Percentiles rank a stretch among this genome's conserved stretches.
These are phyloP conservation scores for Amphipyra berbera DNA, from an alignment of 2,888 invertebrate species.

Conservation along the genomic window DNA sequence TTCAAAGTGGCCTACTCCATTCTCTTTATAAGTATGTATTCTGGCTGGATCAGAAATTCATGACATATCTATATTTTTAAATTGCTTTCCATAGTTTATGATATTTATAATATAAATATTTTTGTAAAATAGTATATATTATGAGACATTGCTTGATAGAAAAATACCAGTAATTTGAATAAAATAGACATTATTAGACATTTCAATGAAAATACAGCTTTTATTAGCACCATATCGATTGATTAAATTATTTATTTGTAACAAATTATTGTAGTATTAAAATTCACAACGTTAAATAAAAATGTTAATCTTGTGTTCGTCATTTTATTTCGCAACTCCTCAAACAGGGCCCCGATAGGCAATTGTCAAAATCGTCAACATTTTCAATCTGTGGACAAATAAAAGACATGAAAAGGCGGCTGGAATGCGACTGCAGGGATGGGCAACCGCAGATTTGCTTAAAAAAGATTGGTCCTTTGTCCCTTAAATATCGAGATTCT, in stretches of 20 bases:
- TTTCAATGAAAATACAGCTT: slow-evolving; percentile 28
- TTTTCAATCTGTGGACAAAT: slow-evolving; percentile 63
- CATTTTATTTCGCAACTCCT: slow-evolving; percentile 64
- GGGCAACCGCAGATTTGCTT: too few species aligned
- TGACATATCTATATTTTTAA: slow-evolving; percentile 2
- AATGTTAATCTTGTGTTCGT: slow-evolving; percentile 36
- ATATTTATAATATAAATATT: slow-evolving; percentile 21
- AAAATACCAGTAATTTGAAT: background rate
- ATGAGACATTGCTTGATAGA: slow-evolving; percentile 6
- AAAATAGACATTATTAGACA: background rate
- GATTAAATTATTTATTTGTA: slow-evolving; percentile 48
- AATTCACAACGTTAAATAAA: slow-evolving; percentile 50
- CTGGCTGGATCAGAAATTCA: slow-evolving; percentile 34
- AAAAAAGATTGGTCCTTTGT: too few species aligned
- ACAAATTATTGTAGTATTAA: slow-evolving; percentile 44
- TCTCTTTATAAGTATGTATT: slow-evolving; percentile 2
- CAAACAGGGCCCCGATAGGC: slow-evolving; percentile 61
- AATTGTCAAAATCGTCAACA: slow-evolving; percentile 67
- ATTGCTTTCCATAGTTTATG: background rate
- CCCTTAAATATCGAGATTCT: too few species aligned
- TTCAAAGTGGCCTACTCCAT: too few species aligned
- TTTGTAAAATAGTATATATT: slow-evolving; percentile 24
- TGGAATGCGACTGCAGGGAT: too few species aligned
- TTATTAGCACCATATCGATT: slow-evolving; percentile 33
- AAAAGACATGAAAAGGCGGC: slow-evolving; percentile 2